phyloP scores from a whole-genome alignment of 2,113 vertebrate genomes.

The Ciconia stormi region DNA sequence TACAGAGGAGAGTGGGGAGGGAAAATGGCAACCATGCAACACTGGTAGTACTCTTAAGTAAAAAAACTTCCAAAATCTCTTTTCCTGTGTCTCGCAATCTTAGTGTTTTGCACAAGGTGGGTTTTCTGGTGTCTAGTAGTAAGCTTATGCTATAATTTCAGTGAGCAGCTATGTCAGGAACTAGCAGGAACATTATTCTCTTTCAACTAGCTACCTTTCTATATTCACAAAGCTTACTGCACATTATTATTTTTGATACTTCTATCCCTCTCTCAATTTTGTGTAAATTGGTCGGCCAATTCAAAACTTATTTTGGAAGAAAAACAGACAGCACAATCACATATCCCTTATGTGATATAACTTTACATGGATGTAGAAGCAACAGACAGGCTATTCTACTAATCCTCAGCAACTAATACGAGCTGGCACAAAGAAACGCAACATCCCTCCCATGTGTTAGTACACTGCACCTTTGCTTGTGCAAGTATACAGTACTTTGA shows the following conservation, averaged over 20 bases:
- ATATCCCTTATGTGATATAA: rapidly evolving
- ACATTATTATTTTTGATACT: background rate
- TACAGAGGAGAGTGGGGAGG: background rate
- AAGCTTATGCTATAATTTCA: background rate
- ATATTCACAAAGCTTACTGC: background rate
- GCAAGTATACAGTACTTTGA: no score
- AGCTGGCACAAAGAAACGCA: background rate
- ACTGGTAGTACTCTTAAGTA: background rate
- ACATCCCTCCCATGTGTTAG: rapidly evolving
- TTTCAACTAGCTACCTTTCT: background rate
- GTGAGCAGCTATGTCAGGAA: background rate
- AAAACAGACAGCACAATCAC: background rate
- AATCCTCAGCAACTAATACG: background rate
- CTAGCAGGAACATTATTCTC: background rate
- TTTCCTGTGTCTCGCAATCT: background rate
- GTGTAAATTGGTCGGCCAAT: background rate
- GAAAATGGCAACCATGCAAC: background rate
- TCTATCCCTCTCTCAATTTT: background rate
- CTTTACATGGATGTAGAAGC: background rate
- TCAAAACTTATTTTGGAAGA: background rate
- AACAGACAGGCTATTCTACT: background rate
- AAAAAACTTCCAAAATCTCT: background rate
- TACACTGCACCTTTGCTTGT: background rate
- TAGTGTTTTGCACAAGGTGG: background rate
- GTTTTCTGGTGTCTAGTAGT: background rate